Conservation (phyloP, 2,113 vertebrate species). For the Microcebus griseorufus region DNA sequence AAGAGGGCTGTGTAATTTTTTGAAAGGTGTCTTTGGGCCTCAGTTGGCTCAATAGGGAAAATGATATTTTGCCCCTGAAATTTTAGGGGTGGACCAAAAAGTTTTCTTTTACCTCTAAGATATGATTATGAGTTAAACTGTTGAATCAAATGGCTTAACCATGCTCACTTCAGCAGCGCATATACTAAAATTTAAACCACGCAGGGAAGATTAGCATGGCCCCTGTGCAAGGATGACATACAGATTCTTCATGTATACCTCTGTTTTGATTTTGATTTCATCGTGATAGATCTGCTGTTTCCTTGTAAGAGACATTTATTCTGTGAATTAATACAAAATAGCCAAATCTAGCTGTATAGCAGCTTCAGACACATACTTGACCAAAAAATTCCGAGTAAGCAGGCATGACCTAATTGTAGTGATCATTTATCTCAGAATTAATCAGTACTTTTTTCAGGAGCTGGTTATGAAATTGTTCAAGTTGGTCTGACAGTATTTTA, state of each 20-base stretch:
- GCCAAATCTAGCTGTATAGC: slow-evolving; percentile 48
- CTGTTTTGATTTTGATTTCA: slow-evolving; percentile 43
- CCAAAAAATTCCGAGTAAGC: slow-evolving; percentile 51
- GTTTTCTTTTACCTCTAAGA: background rate
- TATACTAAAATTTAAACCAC: no score
- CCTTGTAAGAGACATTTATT: slow-evolving; percentile 43
- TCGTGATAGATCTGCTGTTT: slow-evolving; percentile 44
- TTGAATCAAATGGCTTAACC: background rate
- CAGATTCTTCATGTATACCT: slow-evolving; percentile 73
- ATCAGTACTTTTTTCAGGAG: background rate
- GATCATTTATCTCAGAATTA: background rate
- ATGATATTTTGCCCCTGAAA: slow-evolving; percentile 18
- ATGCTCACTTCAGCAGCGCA: no score
- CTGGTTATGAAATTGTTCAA: background rate
- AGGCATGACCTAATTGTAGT: background rate
- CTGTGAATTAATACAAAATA: slow-evolving; percentile 50
- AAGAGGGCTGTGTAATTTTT: slow-evolving; percentile 19
- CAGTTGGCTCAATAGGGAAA: background rate
- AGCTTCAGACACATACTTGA: slow-evolving; percentile 39
- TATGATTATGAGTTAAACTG: background rate
- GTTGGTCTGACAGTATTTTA: slow-evolving; percentile 50
- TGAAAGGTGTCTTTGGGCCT: background rate
- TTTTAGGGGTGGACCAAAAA: background rate
- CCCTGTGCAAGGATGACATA: no score
- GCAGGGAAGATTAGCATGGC: no score